Evolutionary conservation across 2,888 invertebrate genomes (phyloP).

Genomic region (Automeris io): DNA sequence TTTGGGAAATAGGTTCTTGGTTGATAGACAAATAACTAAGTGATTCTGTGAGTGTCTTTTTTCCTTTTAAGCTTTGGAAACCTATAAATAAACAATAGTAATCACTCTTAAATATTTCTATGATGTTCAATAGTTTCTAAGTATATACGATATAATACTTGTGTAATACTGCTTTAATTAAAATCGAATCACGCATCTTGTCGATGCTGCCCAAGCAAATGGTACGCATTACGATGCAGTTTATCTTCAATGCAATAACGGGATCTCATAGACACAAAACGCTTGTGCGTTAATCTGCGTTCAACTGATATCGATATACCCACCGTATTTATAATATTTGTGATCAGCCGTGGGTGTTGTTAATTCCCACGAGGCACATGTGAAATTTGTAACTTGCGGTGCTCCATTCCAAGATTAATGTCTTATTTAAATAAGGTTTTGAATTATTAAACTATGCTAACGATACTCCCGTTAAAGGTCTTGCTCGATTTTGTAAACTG

Average conservation of each 20-base stretch:
- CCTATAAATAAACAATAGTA: too few species aligned
- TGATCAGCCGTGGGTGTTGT: conserved; percentile 37
- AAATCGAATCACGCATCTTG: conserved; percentile 1
- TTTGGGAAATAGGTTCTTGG: too few species aligned
- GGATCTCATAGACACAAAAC: conserved; percentile 9
- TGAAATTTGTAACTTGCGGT: conserved; percentile 18
- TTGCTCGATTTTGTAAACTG: neutral
- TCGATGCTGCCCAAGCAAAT: conserved; percentile 12
- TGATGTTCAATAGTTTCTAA: neutral
- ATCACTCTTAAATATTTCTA: too few species aligned
- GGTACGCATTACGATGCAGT: conserved; percentile 9
- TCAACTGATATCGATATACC: conserved; percentile 49
- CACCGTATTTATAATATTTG: conserved; percentile 28
- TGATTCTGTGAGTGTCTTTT: neutral
- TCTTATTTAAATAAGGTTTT: conserved; percentile 23
- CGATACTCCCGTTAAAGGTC: neutral
- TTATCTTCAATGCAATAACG: conserved; percentile 10
- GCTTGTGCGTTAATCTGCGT: conserved; percentile 6
- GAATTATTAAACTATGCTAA: conserved; percentile 21
- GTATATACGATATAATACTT: neutral
- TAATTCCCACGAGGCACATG: conserved; percentile 34
- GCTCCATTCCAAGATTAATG: conserved; percentile 23
- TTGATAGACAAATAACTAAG: neutral
- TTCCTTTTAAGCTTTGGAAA: too few species aligned
- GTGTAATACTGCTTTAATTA: conserved; percentile 4